Evolutionary conservation across 92 coral and sea anemone species (phyloP), one percentile per base, ranked within the genome.

Genomic region (Muricea muricata): DNA sequence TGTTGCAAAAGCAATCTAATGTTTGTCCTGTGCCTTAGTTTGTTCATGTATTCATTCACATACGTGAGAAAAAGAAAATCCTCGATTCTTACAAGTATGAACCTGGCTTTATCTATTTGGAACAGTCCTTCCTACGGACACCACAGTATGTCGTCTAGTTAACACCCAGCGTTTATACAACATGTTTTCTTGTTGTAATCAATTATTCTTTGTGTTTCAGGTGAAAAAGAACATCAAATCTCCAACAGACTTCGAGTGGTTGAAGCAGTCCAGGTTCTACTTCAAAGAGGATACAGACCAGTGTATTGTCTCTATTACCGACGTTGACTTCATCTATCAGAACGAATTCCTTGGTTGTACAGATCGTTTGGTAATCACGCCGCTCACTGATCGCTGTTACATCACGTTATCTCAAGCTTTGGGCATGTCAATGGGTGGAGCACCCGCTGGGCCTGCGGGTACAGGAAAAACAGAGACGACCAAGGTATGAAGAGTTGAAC

Each of bases 401-500:
- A 97, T 97, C 79, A 97, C 99, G 35, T 94, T 97, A 72, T 91
- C 99, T 66, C 99, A 97, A 82, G 99, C 99, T 18, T 87, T 97
- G 84, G 99, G 99, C 65, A 97, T 97, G 99, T 93, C 99, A 42
- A 97, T 97, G 99, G 99, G 99, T 46, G 99, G 99, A 1, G 99
- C 99, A 83, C 99, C 99, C 45, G 99, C 99, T 80, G 99, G 99
- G 34, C 99, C 99, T 3, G 99, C 99, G 26, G 99, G 99, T 15
- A 97, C 99, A 50, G 99, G 99, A 31, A 97, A 97, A 81, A 97
- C 99, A 17, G 99, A 97, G 90, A 92, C 99, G 15, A 89, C 93
- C 0, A 97, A 97, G 97, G 97, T 93, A 39, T 17, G 32, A 75
- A 9, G 68, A 21, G 33, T 21, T 75, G 37, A 45, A 10, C 15